Conservation (phyloP, 2,888 invertebrate genomes). For the Liopterus haemorrhoidalis region DNA sequence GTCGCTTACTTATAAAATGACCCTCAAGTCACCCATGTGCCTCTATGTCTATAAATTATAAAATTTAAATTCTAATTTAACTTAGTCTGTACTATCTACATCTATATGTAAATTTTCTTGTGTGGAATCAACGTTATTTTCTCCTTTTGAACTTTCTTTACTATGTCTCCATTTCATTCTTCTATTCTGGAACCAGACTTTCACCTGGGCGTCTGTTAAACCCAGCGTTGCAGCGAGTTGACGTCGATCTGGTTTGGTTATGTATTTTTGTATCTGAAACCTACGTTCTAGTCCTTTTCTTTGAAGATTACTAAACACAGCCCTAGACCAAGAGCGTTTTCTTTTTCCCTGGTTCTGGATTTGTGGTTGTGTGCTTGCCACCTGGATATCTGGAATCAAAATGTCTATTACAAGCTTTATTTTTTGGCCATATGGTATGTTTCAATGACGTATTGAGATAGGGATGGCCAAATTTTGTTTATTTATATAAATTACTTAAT, state of each 20-base stretch:
- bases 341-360: no score
- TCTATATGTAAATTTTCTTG: conserved; percentile 45
- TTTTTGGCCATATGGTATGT: conserved; percentile 32
- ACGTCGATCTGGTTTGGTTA: conserved; percentile 88
- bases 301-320: conserved; percentile 90
- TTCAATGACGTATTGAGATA: conserved; percentile 39
- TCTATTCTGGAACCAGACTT: conserved; percentile 87
- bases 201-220: conserved; percentile 90
- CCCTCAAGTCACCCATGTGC: no score
- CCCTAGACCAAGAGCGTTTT: conserved; percentile 91
- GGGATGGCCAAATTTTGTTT: conserved; percentile 49
- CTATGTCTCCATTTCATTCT: conserved; percentile 48
- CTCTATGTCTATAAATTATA: no score
- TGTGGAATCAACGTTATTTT: conserved; percentile 27
- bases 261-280: conserved; percentile 92
- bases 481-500: no score
- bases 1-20: no score
- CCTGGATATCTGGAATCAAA: no score
- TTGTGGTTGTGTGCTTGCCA: no score
- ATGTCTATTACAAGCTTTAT: no score
- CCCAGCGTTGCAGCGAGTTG: conserved; percentile 88
- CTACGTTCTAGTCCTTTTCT: conserved; percentile 88
- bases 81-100: conserved; percentile 36
- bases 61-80: no score
- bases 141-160: conserved; percentile 36